Base-by-base conservation (phyloP, 1,140 invertebrate species). In the Carposina sasakii region DNA sequence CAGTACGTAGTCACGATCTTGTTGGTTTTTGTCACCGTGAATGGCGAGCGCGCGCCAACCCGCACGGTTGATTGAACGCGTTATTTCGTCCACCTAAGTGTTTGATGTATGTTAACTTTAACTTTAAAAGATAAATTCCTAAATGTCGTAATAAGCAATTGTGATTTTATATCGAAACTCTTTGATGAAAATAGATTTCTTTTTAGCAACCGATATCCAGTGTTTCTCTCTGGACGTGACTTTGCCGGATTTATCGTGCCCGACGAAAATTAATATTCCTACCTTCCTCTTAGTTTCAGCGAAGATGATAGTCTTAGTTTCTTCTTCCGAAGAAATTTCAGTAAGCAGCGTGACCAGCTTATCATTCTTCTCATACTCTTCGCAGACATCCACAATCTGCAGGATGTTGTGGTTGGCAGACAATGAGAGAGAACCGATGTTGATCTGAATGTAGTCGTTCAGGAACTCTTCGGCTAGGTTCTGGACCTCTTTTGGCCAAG, bases 331-430 rank as follows among this genome's bases (percentile, higher is more conserved):
- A 52, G 94, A 94, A 61, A 98, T 97, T 74, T 98, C 95, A 57
- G 93, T 91, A 21, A 98, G 78, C 26, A 98, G 81, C 48, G 93
- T 94, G 63, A 94, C 89, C 5, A 98, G 88, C 87, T 96, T 97
- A 12, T 89, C 89, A 74, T 96, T 93, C 79, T 97, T 97, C 76
- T 97, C 94, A 71, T 90, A 92, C 67, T 97, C 96, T 61, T 94
- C 91, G 73, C 96, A 98, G 1, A 98, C 94, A 72, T 98, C 96
- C 53, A 99, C 94, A 61, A 98, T 98, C 87, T 99, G 97, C 26
- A 96, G 87, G 76, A 99, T 99, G 84, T 99, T 99, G 84, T 99
- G 98, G 87, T 99, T 99, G 3, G 98, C 98, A n/a, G 96, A 91
- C 12, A 99, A 85, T 44, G 94, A 92, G 2, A 98, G 81, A 0